phyloP scores from a whole-genome alignment of 2,888 invertebrate species.

The Caenorhabditis japonica region DNA sequence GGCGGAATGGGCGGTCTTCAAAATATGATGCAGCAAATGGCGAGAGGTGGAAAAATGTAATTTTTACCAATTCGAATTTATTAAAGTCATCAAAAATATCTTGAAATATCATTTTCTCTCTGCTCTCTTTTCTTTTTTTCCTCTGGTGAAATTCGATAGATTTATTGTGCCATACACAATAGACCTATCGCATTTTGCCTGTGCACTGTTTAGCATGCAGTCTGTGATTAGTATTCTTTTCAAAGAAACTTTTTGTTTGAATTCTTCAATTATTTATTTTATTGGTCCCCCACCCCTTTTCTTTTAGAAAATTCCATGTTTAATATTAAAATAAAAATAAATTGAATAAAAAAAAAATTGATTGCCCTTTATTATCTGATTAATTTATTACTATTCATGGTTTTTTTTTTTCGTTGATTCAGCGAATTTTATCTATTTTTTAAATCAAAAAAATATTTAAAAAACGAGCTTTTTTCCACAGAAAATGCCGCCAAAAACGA shows the following conservation, averaged over 20 bases:
- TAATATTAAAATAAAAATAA: no score
- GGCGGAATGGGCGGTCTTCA: constrained; percentile 84
- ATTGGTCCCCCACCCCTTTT: neutral
- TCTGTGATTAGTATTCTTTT: constrained; percentile 1
- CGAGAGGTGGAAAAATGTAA: constrained; percentile 78
- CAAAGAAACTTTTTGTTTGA: no score
- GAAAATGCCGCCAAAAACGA: constrained; percentile 39
- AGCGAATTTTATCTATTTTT: constrained; percentile 7
- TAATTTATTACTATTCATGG: no score
- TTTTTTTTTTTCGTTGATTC: constrained; percentile 7
- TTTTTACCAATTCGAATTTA: neutral
- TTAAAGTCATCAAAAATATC: no score
- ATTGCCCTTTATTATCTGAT: no score
- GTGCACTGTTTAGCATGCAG: neutral
- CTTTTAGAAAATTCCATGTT: neutral
- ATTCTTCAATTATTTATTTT: no score
- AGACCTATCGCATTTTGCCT: no score
- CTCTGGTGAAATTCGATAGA: neutral
- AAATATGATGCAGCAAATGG: constrained; percentile 96
- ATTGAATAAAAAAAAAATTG: no score
- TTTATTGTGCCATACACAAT: no score
- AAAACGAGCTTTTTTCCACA: no score
- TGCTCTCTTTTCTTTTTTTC: neutral
- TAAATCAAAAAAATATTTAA: neutral
- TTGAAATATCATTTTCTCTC: no score